These are phyloP conservation scores for Neodontobutis hainanensis DNA, from an alignment of 2,113 vertebrate genomes.

Conservation along the genomic window DNA sequence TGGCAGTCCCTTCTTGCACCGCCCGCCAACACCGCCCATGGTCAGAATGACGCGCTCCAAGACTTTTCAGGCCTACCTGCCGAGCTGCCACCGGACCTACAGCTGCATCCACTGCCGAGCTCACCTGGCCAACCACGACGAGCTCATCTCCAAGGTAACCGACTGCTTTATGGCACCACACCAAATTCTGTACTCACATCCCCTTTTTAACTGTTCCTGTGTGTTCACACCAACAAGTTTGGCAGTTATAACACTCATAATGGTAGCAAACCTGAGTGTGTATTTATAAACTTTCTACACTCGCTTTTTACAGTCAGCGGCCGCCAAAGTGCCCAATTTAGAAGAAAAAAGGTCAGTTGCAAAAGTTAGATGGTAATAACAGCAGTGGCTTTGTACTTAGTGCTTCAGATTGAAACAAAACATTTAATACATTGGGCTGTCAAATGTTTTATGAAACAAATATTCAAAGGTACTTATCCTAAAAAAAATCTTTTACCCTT, in stretches of 20 bases:
- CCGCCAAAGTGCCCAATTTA: too few species aligned
- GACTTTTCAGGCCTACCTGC: constrained; percentile 98
- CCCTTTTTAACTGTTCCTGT: not conserved
- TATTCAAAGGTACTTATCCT: too few species aligned
- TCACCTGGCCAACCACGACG: constrained; percentile 97
- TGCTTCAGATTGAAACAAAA: too few species aligned
- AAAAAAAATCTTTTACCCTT: too few species aligned
- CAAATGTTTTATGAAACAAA: too few species aligned
- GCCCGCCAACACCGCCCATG: constrained; percentile 93
- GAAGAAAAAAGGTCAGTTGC: too few species aligned
- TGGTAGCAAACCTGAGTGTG: too few species aligned
- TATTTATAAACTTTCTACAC: too few species aligned
- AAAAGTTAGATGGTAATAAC: too few species aligned
- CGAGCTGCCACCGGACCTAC: constrained; percentile 97
- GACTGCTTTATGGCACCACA: not conserved
- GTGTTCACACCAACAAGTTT: not conserved
- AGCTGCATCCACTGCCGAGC: constrained; percentile 99
- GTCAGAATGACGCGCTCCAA: constrained; percentile 99
- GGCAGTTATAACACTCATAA: not conserved
- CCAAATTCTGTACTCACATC: not conserved
- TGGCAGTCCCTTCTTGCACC: constrained; percentile 94
- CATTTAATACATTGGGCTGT: too few species aligned
- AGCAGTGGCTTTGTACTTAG: too few species aligned
- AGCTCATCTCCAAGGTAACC: constrained; percentile 98
- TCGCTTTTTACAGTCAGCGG: too few species aligned